Evolutionary conservation across 2,888 invertebrate species (phyloP), one percentile per base, ranked within the genome.

Genomic region (Epistrophella euchroma): DNA sequence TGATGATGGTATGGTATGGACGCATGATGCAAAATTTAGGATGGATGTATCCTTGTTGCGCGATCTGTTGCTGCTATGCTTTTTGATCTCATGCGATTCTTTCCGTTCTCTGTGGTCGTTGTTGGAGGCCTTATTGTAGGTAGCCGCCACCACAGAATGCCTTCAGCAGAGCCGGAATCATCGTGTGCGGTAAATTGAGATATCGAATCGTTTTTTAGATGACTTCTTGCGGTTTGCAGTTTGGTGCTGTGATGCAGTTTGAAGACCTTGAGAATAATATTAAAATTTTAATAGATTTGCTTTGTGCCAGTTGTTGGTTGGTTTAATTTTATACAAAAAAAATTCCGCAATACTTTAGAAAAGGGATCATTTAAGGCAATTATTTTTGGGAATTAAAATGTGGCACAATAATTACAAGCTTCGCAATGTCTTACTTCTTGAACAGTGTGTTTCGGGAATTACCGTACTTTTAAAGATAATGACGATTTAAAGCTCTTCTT

Each of bases 151-250:
- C 75, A 71, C 66, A 76, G 60, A 73, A 32, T 32, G 28, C 68
- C 7, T 19, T 9, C 37, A 40, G 13, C 60, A 62, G 55, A 56
- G 37, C 75, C 40, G 40, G 74, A 45, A 66, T 71, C 86, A 52
- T 74, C 86, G 86, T 86, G 86, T 86, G 86, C 68, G 86, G 86
- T 86, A 86, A 86, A 86, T 86, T 86, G 86, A 86, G 86, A 86
- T 86, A 86, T 86, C 82, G 86, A 73, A 78, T 81, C 58, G 73
- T 71, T 86, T 74, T 25, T 45, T 64, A 68, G 81, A 77, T 73
- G 82, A 77, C 77, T 86, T 77, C 77, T 82, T 86, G 86, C 71
- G 86, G 86, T 86, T 78, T 81, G 74, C 28, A 37, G 19, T 22
- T 37, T 35, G 40, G 22, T 37, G 19, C 15, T 56, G 35, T 5